Base-by-base conservation (phyloP, 2,888 invertebrate genomes). In the Taphrorychus bicolor region DNA sequence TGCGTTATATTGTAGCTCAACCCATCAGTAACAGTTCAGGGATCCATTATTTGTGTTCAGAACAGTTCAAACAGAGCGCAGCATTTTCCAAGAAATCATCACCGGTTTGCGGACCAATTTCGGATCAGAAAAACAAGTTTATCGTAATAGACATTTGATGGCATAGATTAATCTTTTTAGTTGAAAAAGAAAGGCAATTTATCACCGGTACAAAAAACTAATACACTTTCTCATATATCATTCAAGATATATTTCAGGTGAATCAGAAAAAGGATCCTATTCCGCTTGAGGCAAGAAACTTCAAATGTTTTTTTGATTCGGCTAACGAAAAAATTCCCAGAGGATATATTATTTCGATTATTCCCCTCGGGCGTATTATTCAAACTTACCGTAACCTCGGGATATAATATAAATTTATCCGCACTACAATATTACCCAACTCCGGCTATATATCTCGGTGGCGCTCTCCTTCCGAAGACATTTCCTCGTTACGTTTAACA, bases 401-500 rank as follows among this genome's bases (percentile, higher is more conserved):
- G 32, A 32, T 32, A 11, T 32, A 32, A 32, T 32, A 32, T 32
- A 32, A 32, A 32, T 32, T 32, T 11, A 7, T 32, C 32, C 32
- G 9, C 32, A 32, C 11, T 32, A 32, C 32, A 32, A 32, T 32
- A 32, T 32, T 32, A 32, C 32, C 1, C 11, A 32, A 32, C 11
- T 32, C 3, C 9, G 11, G 32, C 32, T 9, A 3, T 32, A 32
- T 32, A 32, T 32, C 32, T 32, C 32, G 32, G 11, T 32, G 7
- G 7, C 11, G 9, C 3, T 9, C 32, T 32, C 32, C 32, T 32
- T 32, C 14, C 45, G 17, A 45, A 32, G 17, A 14, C 45, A 17
- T 45, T 17, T 45, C 45, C 45, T 45, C 17, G 45, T 45, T 45
- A 45, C 45, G 45, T 45, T 17, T 45, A 45, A 45, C 45, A 45